Conservation (phyloP, 2,888 invertebrate genomes). For the Drosophila basisetae region DNA sequence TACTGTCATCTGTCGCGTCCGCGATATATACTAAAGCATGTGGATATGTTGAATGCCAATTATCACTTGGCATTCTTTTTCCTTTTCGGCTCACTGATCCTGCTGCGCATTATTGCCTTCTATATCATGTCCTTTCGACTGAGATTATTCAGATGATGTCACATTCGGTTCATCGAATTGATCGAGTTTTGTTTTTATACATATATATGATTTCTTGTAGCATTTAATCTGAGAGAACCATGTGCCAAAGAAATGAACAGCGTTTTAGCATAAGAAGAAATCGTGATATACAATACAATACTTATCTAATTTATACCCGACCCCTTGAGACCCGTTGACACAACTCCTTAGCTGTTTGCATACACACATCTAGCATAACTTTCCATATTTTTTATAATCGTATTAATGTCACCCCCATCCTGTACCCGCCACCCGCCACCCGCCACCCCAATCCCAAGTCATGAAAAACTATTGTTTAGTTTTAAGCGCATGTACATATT, state of each 20-base stretch:
- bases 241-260: constrained; percentile 77
- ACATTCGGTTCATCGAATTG: constrained; percentile 62
- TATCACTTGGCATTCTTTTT: constrained; percentile 89
- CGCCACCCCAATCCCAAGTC: not conserved
- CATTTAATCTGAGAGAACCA: constrained; percentile 66
- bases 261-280: constrained; percentile 66
- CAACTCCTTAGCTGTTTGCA: constrained; percentile 24
- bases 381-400: constrained; percentile 61
- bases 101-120: constrained; percentile 89
- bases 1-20: constrained; percentile 92
- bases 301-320: constrained; percentile 22
- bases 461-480: constrained; percentile 55
- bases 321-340: not conserved
- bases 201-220: constrained; percentile 70
- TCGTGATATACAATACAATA: constrained; percentile 69
- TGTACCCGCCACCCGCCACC: not conserved
- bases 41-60: constrained; percentile 89
- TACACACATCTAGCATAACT: constrained; percentile 32
- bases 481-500: constrained; percentile 58
- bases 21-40: constrained; percentile 89
- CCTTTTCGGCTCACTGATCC: constrained; percentile 88
- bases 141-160: constrained; percentile 85
- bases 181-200: constrained; percentile 20
- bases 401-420: constrained; percentile 55
- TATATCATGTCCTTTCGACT: constrained; percentile 89